Evolutionary conservation across 2,113 vertebrate genomes (phyloP).

Genomic region (Lampris incognitus): DNA sequence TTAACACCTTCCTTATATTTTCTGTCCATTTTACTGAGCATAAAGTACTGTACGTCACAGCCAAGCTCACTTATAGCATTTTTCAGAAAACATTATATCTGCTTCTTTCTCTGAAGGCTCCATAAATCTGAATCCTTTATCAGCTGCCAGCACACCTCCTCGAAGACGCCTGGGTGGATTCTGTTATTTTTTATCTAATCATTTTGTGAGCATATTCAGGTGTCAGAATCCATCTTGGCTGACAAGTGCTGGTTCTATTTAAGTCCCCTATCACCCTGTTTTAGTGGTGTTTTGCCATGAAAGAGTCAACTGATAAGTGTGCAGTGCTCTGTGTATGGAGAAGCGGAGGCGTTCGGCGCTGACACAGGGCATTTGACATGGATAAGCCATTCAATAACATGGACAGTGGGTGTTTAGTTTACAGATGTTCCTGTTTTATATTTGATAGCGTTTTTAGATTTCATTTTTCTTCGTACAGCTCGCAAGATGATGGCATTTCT

Average conservation of each 20-base stretch:
- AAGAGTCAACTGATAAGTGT: conserved; percentile 80
- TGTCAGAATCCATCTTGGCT: conserved; percentile 78
- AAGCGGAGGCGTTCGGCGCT: conserved; percentile 45
- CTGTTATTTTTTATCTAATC: conserved; percentile 84
- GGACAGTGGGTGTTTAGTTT: conserved; percentile 58
- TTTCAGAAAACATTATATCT: conserved; percentile 71
- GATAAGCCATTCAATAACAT: conserved; percentile 41
- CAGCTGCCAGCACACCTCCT: conserved; percentile 73
- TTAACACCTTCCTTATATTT: conserved; percentile 58
- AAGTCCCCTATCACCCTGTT: conserved; percentile 69
- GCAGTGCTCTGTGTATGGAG: conserved; percentile 40
- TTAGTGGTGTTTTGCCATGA: conserved; percentile 70
- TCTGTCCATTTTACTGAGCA: conserved; percentile 16
- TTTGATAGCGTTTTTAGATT: conserved; percentile 32
- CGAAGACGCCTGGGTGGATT: conserved; percentile 62
- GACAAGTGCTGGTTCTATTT: conserved; percentile 77
- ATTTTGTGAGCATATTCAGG: conserved; percentile 74
- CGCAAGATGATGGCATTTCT: conserved; percentile 20
- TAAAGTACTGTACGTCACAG: conserved; percentile 45
- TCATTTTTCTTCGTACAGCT: conserved; percentile 28
- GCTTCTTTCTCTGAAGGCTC: conserved; percentile 68
- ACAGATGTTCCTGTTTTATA: conserved; percentile 45
- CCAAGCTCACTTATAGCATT: conserved; percentile 49
- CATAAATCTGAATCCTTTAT: conserved; percentile 83
- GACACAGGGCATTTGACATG: conserved; percentile 60